Evolutionary conservation across 2,888 invertebrate genomes (phyloP), one percentile per base, ranked within the genome.

Genomic region (Glyphotaelius pellucidus): DNA sequence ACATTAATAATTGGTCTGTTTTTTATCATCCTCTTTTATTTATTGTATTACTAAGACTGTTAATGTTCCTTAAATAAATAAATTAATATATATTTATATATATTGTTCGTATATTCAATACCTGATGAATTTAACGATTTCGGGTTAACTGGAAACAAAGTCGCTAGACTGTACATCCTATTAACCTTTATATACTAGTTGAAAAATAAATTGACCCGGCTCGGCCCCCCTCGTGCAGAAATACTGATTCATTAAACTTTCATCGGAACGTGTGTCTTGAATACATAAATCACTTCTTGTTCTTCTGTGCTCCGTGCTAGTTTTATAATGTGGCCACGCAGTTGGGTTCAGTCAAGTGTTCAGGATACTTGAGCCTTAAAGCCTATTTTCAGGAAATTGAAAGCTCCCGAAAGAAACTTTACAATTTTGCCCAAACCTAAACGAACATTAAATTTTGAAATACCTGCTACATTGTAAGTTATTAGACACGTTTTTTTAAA

Each of bases 191-290:
- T 67, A n/a, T 67, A 67, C 25, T 67, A 25, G 67, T 7, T n/a
- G 67, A 9, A 67, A 67, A 67, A 67, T 67, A 67, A 67, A 67
- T n/a, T 67, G 67, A 67, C 67, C 67, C n/a, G 67, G 7, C 67
- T 67, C 7, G 25, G 25, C 67, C 67, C 25, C 7, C 67, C 5
- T 67, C 67, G n/a, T 67, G 67, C 67, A 25, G 67, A 67, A 67
- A 67, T 67, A 67, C 67, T n/a, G 67, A 67, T 67, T 67, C n/a
- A 67, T 67, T 67, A n/a, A 67, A 67, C 67, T 67, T 67, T 67
- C 67, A 67, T 67, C n/a, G 67, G 9, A 67, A n/a, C 67, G 25
- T 25, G 67, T 67, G 67, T 25, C 67, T 67, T 67, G 67, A 67
- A 67, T 67, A 67, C 7, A n/a, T 67, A 67, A 67, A 67, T 67